Evolutionary conservation across 2,888 invertebrate genomes (phyloP), one percentile per base, ranked within the genome.

Genomic region (Sialis fuliginosa): DNA sequence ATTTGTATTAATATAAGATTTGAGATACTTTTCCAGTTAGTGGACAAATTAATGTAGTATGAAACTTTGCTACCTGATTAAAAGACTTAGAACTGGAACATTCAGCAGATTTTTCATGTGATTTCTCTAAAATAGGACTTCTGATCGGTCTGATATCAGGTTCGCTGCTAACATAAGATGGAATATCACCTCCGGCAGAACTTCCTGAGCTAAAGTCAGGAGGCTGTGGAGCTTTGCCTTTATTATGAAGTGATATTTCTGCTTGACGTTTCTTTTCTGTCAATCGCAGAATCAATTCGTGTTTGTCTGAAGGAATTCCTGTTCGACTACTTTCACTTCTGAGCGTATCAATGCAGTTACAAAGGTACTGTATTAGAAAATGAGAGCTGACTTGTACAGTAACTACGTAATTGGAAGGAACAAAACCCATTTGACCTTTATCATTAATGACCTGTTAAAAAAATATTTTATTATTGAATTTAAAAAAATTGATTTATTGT

Each of bases 351-450:
- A 86, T 72, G 53, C 81, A 81, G 51, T 78, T 79, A 52, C 79
- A 79, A 34, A 87, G 60, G 59, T 84, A 87, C 51, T 76, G 72
- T 41, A 82, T 66, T 59, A 79, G 73, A 59, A 80, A 82, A 55
- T 79, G 77, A 10, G 83, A 79, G 54, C 60, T 66, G 61, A 86
- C 87, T 71, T 83, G 81, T 56, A 84, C 74, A 57, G 76, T 73
- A 56, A 80, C 77, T 48, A 88, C 86, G 67, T 88, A 88, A 72
- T 88, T 88, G 45, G 86, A 87, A 50, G 88, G 88, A 54, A 88
- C 85, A 59, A 85, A 88, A 45, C 88, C 88, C 54, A 86, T 75
- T 63, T 84, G 81, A 55, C 86, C 88, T 60, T 75, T 77, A 62
- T 74, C 78, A 67, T 85, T 86, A 54, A 87, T 79, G 44, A 88